These are phyloP conservation scores for Peucedramus taeniatus DNA, from an alignment of 2,113 vertebrate species.

Conservation along the genomic window DNA sequence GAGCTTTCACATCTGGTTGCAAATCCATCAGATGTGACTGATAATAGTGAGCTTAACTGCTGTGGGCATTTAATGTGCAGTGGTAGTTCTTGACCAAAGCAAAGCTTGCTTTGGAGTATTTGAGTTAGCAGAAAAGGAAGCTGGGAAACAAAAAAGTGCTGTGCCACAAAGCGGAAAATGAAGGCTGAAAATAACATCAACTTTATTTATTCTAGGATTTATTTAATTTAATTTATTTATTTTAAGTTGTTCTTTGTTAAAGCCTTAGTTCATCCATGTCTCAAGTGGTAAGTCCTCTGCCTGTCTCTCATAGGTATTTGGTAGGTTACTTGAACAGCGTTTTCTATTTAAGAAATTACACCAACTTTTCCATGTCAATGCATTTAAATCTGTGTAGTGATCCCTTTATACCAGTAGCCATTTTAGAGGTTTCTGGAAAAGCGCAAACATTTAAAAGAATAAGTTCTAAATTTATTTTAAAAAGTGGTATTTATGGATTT, in stretches of 20 bases:
- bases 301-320: background rate
- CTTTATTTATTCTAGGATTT: background rate
- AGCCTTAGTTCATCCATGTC: background rate
- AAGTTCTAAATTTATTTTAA: background rate
- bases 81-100: background rate
- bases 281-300: background rate
- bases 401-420: background rate
- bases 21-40: background rate
- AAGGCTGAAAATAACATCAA: background rate
- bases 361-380: background rate
- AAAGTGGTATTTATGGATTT: background rate
- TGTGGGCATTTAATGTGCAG: fast-evolving
- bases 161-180: background rate
- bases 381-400: background rate
- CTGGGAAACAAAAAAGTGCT: background rate
- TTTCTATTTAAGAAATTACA: background rate
- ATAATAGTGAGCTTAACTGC: background rate
- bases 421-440: background rate
- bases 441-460: background rate
- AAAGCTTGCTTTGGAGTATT: background rate
- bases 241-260: background rate
- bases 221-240: background rate
- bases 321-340: background rate
- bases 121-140: background rate
- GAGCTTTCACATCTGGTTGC: background rate